These are phyloP conservation scores for Euspilapteryx auroguttella DNA, from an alignment of 2,888 invertebrate species.

Conservation along the genomic window DNA sequence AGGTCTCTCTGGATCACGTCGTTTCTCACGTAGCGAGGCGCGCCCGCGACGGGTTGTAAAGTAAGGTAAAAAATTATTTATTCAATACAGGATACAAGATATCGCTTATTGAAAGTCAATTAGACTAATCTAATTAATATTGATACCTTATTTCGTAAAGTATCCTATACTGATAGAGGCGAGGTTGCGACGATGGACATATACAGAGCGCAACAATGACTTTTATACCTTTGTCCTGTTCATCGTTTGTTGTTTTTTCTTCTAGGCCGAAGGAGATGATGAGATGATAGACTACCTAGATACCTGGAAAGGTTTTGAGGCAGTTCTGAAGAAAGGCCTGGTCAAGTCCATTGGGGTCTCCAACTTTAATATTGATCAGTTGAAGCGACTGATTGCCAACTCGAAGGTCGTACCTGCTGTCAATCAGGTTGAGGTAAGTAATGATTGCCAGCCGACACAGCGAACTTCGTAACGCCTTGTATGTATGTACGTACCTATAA, in stretches of 20 bases:
- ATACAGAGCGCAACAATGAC: not conserved
- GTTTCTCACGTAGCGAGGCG: not conserved
- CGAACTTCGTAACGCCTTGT: too few species aligned
- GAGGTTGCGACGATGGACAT: not conserved
- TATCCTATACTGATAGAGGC: too few species aligned
- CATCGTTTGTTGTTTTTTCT: slow-evolving; percentile 3
- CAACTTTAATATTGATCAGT: slow-evolving; percentile 76
- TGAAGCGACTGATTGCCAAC: slow-evolving; percentile 64
- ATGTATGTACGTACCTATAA: too few species aligned
- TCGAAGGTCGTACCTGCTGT: slow-evolving; percentile 62
- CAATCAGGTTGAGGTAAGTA: slow-evolving; percentile 60
- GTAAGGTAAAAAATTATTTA: too few species aligned
- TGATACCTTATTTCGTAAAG: too few species aligned
- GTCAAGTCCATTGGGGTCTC: slow-evolving; percentile 75
- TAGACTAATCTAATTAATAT: too few species aligned
- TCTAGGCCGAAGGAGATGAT: slow-evolving; percentile 35
- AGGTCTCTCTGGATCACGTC: too few species aligned
- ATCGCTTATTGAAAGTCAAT: too few species aligned
- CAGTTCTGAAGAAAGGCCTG: slow-evolving; percentile 63
- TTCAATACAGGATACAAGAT: too few species aligned
- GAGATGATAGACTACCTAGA: slow-evolving; percentile 73
- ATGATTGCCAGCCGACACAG: too few species aligned
- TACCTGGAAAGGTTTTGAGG: slow-evolving; percentile 76
- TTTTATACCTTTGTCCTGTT: not conserved
- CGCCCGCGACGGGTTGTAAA: not conserved